Evolutionary conservation across 2,888 invertebrate genomes (phyloP).

Genomic region (Dicycla oo): DNA sequence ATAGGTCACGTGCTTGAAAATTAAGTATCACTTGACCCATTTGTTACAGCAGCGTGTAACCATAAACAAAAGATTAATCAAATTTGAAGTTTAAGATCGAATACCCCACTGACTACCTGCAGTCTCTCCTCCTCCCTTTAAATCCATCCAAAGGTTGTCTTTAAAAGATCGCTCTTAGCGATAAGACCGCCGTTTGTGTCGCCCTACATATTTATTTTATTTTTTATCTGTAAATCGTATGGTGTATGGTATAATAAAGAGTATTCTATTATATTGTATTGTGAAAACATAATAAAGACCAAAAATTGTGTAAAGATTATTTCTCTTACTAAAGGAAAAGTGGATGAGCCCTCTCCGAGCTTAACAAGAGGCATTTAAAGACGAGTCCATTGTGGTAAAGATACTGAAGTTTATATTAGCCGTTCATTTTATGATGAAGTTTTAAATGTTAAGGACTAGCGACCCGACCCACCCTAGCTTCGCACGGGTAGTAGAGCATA

Average conservation of each 20-base stretch:
- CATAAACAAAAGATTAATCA: background rate
- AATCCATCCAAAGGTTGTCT: no score
- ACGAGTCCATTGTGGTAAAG: conserved; percentile 6
- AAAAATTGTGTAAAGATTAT: conserved; percentile 12
- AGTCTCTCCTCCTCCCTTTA: no score
- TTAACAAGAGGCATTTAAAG: conserved; percentile 36
- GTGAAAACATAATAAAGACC: conserved; percentile 13
- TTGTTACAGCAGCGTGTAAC: background rate
- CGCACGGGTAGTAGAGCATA: no score
- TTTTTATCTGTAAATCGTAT: no score
- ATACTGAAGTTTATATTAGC: conserved; percentile 20
- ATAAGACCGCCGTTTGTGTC: no score
- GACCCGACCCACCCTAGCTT: no score
- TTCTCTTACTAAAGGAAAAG: conserved; percentile 29
- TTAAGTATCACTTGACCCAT: background rate
- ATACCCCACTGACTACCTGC: no score
- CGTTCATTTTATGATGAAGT: conserved; percentile 12
- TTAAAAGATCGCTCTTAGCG: no score
- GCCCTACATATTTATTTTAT: no score
- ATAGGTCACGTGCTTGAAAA: background rate
- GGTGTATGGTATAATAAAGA: no score
- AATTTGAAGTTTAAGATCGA: no score
- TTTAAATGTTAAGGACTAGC: background rate
- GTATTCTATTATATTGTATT: background rate
- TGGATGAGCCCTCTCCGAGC: conserved; percentile 8